Percentiles rank a stretch among this genome's conserved stretches.
Evolutionary conservation across 2,797 vertebrate genomes (phyloP).

Genomic region (Microctenopoma stevenorrisi): DNA sequence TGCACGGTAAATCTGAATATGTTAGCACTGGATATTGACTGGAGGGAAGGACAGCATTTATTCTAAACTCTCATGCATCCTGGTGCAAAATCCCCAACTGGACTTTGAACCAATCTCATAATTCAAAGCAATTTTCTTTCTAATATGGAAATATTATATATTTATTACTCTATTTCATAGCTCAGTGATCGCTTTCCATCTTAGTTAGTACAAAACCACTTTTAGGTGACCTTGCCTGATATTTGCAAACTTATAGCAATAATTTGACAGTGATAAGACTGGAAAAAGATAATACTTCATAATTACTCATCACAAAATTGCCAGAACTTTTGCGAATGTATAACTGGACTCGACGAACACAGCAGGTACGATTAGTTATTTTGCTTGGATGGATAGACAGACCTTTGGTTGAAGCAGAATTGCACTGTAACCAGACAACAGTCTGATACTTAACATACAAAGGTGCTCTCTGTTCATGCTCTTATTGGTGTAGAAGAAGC

Average conservation of each 20-base stretch:
- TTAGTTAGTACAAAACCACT: background rate
- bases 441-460: background rate
- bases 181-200: background rate
- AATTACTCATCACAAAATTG: background rate
- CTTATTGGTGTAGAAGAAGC: slow-evolving; percentile 11
- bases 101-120: background rate
- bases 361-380: background rate
- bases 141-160: background rate
- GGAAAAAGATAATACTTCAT: background rate
- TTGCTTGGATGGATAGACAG: background rate
- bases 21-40: background rate
- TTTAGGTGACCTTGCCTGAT: background rate
- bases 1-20: slow-evolving; percentile 2
- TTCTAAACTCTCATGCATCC: background rate
- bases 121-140: background rate
- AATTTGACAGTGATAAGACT: background rate
- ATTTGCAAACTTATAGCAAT: background rate
- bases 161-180: background rate
- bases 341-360: background rate
- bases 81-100: background rate
- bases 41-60: background rate
- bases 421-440: background rate
- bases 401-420: background rate
- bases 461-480: slow-evolving; percentile 1
- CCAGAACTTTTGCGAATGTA: too few species aligned